These are phyloP conservation scores for Oceanodroma tethys DNA, from an alignment of 2,113 vertebrate genomes.

Conservation along the genomic window DNA sequence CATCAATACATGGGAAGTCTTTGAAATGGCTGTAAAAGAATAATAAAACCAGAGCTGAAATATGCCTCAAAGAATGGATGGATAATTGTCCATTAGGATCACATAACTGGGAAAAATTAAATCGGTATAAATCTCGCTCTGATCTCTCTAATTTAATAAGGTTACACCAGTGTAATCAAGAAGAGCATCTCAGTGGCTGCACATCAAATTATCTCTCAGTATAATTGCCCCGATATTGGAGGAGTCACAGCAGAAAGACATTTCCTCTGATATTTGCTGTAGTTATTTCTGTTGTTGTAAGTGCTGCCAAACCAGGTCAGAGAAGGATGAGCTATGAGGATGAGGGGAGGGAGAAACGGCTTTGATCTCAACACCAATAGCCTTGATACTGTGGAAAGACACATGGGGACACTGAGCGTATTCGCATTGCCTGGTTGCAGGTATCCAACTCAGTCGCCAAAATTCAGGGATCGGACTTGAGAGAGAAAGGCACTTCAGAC, in stretches of 20 bases:
- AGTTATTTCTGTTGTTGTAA: background rate
- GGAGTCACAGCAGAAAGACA: background rate
- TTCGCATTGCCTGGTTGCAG: background rate
- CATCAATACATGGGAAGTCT: background rate
- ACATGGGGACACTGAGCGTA: background rate
- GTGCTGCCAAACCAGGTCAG: background rate
- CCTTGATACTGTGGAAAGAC: background rate
- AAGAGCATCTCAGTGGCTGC: background rate
- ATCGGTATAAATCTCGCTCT: background rate
- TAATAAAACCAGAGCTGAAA: background rate
- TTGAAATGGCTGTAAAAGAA: background rate
- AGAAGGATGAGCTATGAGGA: background rate
- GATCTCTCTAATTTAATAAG: slow-evolving; percentile 11
- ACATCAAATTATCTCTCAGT: background rate
- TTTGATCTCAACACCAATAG: background rate
- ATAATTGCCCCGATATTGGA: background rate
- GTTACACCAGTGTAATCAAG: background rate
- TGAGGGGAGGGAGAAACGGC: background rate
- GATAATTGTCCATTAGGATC: background rate
- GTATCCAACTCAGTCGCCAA: background rate
- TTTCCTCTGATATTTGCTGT: background rate
- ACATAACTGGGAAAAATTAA: background rate
- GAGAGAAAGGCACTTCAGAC: background rate
- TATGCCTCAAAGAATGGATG: background rate
- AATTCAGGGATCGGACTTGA: background rate